Percentiles rank a stretch among this genome's conserved stretches.
phyloP scores from a whole-genome alignment of 2,888 invertebrate species.

The Sinodicranocentrus sp. region DNA sequence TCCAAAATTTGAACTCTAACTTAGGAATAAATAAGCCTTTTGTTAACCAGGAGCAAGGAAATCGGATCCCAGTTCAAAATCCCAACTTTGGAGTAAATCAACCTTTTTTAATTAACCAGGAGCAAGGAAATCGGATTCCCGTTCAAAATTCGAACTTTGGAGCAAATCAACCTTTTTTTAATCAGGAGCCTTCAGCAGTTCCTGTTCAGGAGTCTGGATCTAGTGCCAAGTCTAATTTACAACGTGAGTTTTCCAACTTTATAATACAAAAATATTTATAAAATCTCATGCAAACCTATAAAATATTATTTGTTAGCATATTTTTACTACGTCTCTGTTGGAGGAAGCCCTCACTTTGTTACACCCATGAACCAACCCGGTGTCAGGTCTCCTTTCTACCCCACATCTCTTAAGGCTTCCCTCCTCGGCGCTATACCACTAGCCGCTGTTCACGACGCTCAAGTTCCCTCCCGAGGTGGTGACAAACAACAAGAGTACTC shows the following conservation, averaged over 20 bases:
- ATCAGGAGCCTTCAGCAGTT: not conserved
- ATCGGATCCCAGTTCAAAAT: too few relatives aligned
- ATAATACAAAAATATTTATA: not conserved
- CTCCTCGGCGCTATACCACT: conserved; percentile 77
- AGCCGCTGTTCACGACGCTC: conserved; percentile 78
- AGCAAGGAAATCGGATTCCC: too few relatives aligned
- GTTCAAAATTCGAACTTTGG: not conserved
- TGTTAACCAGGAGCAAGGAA: too few relatives aligned
- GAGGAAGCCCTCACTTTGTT: conserved; percentile 71
- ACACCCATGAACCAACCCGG: conserved; percentile 40
- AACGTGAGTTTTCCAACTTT: conserved; percentile 23
- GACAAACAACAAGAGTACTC: not conserved
- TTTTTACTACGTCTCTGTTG: conserved; percentile 72
- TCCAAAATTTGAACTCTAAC: too few relatives aligned
- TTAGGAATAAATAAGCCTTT: too few relatives aligned
- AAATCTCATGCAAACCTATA: not conserved
- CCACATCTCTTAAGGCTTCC: conserved; percentile 69
- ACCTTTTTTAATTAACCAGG: too few relatives aligned
- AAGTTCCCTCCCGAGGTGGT: conserved; percentile 75
- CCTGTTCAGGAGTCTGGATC: not conserved
- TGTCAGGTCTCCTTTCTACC: conserved; percentile 53
- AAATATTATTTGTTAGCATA: conserved; percentile 65
- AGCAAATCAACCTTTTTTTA: not conserved
- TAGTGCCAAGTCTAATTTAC: not conserved
- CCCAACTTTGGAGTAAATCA: too few relatives aligned